Evolutionary conservation across 2,797 vertebrate species (phyloP), one percentile per base, ranked within the genome.

Genomic region (Urosaurus nigricauda): DNA sequence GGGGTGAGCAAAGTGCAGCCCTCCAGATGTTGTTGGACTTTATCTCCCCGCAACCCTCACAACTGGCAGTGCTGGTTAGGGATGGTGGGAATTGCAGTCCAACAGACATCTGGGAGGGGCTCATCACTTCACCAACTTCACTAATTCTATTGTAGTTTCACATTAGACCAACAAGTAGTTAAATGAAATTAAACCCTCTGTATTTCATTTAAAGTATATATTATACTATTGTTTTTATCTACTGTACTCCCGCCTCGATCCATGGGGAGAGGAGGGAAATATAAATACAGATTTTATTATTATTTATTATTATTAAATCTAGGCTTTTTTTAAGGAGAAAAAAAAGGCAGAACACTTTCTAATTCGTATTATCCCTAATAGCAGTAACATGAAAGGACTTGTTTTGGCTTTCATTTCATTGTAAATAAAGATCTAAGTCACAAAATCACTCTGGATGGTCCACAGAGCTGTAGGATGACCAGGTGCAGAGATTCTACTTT

Each of bases 401-500:
- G 84, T 92, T 51, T 84, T 96, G 95, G 92, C 74, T 95, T 95
- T 96, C 93, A 79, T 95, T 94, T 94, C 91, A 93, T 92, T 93
- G 86, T 84, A 94, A 96, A 95, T 95, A 90, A 93, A 92, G 94
- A 16, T 95, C 95, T 94, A 95, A 95, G 94, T 90, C 90, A 93
- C 32, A 0, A 81, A 60, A 70, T 92, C 94, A 87, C 74, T 0
- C 0, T 95, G 92, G 94, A 96, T 87, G 92, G 89, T 84, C 78
- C 88, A 91, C 93, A 85, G 90, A 92, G 86, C 95, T 87, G 93
- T 19, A 0, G 85, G 95, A 93, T 89, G 90, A 89, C 96, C 96
- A 97, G 97, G 97, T 97, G 97, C 96, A 94, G n/a, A 75, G 88
- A 92, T 95, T 96, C 92, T 94, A 88, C 95, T 96, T 96, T 91